Evolutionary conservation across 2,797 vertebrate species (phyloP).

Genomic region (Denticeps clupeoides): DNA sequence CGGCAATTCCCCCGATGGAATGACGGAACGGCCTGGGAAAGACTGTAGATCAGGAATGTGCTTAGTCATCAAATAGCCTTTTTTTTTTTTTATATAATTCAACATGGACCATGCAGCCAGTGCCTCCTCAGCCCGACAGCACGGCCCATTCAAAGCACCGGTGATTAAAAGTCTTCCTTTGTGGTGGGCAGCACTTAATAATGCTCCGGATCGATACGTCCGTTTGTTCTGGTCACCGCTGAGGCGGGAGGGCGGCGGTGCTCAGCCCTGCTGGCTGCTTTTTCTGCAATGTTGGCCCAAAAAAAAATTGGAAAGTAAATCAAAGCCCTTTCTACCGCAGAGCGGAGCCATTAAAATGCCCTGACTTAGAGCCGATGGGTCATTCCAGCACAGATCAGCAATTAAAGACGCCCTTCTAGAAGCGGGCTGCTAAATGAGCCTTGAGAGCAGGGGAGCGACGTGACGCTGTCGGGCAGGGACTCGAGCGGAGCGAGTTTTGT

Average conservation of each 20-base stretch:
- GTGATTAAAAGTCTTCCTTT: conserved; percentile 17
- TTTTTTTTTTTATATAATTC: no score
- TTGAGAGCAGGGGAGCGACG: no score
- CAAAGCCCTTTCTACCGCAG: conserved; percentile 16
- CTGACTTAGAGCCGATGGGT: conserved; percentile 5
- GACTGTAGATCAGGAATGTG: not conserved
- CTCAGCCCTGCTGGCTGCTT: no score
- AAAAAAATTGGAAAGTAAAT: conserved; percentile 11
- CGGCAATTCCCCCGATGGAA: not conserved
- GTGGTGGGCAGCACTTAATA: conserved; percentile 17
- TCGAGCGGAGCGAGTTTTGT: no score
- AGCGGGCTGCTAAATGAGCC: not conserved
- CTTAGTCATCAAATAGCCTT: not conserved
- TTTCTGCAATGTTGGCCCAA: not conserved
- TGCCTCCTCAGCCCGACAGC: not conserved
- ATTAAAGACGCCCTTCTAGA: conserved; percentile 4
- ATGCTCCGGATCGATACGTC: conserved; percentile 22
- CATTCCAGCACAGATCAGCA: conserved; percentile 6
- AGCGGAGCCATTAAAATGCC: conserved; percentile 15
- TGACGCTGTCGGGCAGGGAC: no score
- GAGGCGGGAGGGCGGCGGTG: no score
- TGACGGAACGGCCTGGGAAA: not conserved
- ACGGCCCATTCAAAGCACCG: conserved; percentile 17
- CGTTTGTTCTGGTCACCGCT: not conserved
- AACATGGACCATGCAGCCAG: not conserved